phyloP scores from a whole-genome alignment of 92 coral and sea anemone genomes.

The Pocillopora meandrina region DNA sequence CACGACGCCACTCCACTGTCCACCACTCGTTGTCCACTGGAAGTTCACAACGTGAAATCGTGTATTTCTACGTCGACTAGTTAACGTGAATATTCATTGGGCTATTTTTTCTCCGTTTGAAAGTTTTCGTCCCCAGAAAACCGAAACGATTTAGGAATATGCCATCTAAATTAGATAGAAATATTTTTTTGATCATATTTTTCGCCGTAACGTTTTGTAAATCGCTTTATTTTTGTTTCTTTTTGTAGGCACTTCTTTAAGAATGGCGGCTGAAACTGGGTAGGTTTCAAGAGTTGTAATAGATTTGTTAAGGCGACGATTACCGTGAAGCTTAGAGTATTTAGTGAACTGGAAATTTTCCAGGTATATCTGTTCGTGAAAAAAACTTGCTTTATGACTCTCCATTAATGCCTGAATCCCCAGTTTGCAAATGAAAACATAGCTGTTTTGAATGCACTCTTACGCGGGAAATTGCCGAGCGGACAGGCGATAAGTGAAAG shows the following conservation, averaged over 20 bases:
- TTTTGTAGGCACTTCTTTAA: too few relatives aligned
- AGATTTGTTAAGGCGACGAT: conserved; percentile 9
- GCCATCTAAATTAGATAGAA: not conserved
- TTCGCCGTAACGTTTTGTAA: too few relatives aligned
- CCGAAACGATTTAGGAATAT: too few relatives aligned
- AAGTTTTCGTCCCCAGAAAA: not conserved
- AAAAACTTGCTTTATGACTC: conserved; percentile 6
- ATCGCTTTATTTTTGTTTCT: not conserved
- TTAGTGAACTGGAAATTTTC: conserved; percentile 25
- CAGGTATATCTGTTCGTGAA: conserved; percentile 3
- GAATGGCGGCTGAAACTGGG: too few relatives aligned
- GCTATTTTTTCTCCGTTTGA: conserved; percentile 17
- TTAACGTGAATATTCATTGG: conserved; percentile 20
- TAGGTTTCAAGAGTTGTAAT: too few relatives aligned
- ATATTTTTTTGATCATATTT: too few relatives aligned
- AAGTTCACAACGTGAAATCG: too few relatives aligned
- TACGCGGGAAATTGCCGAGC: not conserved
- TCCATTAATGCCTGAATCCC: conserved; percentile 15
- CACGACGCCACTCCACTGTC: conserved; percentile 2
- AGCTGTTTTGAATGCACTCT: not conserved
- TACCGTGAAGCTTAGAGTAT: conserved; percentile 8
- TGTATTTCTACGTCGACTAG: not conserved
- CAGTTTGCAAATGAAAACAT: not conserved
- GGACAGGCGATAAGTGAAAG: not conserved
- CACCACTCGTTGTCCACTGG: too few relatives aligned